Evolutionary conservation across 2,113 vertebrate genomes (phyloP).

Genomic region (Dasyurus viverrinus): DNA sequence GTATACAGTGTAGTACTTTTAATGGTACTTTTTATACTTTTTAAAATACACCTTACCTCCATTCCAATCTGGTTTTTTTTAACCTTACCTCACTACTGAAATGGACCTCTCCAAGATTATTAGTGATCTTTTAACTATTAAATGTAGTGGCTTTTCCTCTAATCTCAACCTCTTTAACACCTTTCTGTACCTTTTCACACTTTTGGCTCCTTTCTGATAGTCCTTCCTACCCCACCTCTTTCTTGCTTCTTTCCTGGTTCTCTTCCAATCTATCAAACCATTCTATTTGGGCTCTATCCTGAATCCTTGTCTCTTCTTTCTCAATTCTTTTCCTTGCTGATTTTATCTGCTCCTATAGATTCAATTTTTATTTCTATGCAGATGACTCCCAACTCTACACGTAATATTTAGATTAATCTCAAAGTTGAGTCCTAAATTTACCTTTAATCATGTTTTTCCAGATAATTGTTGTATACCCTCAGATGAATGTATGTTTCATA

Average conservation of each 20-base stretch:
- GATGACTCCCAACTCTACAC: not conserved
- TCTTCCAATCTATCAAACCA: not conserved
- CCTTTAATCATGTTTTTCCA: not conserved
- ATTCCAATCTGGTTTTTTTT: not conserved
- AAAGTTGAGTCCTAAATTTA: not conserved
- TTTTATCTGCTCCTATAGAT: not conserved
- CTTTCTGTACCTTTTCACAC: not conserved
- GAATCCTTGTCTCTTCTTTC: not conserved
- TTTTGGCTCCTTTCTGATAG: not conserved
- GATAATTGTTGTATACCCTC: not conserved
- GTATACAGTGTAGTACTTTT: too few relatives aligned
- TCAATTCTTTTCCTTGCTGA: not conserved
- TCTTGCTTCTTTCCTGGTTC: not conserved
- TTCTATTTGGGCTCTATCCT: not conserved
- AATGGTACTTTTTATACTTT: too few relatives aligned
- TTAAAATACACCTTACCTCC: not conserved
- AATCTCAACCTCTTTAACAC: not conserved
- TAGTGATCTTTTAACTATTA: not conserved
- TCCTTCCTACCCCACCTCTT: not conserved
- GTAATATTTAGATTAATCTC: not conserved
- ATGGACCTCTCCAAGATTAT: not conserved
- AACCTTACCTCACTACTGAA: not conserved
- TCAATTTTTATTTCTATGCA: not conserved
- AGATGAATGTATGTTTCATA: not conserved
- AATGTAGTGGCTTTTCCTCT: not conserved